Evolutionary conservation across 2,113 vertebrate species (phyloP).

Genomic region (Lynx canadensis): DNA sequence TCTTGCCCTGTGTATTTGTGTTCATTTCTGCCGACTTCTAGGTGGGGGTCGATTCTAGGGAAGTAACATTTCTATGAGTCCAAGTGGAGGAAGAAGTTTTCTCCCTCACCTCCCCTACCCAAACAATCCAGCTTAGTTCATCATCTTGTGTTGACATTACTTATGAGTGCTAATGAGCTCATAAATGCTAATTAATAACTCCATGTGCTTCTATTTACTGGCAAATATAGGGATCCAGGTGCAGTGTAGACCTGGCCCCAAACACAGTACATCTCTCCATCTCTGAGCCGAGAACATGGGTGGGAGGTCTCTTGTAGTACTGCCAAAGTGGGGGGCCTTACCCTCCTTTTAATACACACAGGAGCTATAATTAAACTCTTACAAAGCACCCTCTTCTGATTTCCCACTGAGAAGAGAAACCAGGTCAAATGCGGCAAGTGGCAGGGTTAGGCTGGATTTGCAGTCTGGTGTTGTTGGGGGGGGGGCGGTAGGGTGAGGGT

Average conservation of each 20-base stretch:
- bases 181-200: constrained; percentile 80
- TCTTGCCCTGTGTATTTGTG: constrained; percentile 66
- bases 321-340: background rate
- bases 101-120: constrained; percentile 65
- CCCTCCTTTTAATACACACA: background rate
- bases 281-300: constrained; percentile 26
- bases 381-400: background rate
- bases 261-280: background rate
- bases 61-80: constrained; percentile 71
- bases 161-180: constrained; percentile 77
- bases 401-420: constrained; percentile 33
- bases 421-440: background rate
- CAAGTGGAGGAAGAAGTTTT: constrained; percentile 56
- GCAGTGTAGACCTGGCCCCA: constrained; percentile 55
- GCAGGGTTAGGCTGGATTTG: background rate
- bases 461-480: background rate
- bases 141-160: constrained; percentile 80
- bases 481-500: background rate
- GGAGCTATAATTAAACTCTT: constrained; percentile 11
- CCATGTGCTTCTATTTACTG: constrained; percentile 76
- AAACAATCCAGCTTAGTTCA: constrained; percentile 74
- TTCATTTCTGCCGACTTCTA: constrained; percentile 73
- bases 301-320: background rate
- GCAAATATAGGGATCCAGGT: constrained; percentile 74
- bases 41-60: constrained; percentile 52